These are phyloP conservation scores for Horisme vitalbata DNA, from an alignment of 2,888 invertebrate species.

Conservation along the genomic window DNA sequence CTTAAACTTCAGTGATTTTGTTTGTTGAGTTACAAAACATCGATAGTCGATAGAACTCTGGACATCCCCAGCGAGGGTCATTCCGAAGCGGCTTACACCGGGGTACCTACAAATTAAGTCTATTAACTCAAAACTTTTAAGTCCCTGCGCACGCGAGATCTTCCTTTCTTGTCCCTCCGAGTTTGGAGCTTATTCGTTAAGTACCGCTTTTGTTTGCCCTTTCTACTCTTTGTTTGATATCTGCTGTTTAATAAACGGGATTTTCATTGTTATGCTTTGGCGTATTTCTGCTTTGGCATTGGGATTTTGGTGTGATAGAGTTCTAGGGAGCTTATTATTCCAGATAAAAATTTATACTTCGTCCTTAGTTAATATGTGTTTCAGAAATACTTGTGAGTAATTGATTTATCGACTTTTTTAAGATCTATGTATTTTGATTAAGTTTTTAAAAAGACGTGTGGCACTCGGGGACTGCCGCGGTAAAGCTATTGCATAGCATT, in stretches of 20 bases:
- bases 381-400: too few species aligned
- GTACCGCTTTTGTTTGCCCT: slow-evolving; percentile 71
- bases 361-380: too few species aligned
- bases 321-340: too few species aligned
- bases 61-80: slow-evolving; percentile 64
- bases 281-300: slow-evolving; percentile 7
- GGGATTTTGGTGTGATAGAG: slow-evolving; percentile 1
- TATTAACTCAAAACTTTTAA: slow-evolving; percentile 80
- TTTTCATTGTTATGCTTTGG: slow-evolving; percentile 49
- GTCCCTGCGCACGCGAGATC: slow-evolving; percentile 75
- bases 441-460: too few species aligned
- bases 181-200: slow-evolving; percentile 77
- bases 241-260: slow-evolving; percentile 51
- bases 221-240: slow-evolving; percentile 71
- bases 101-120: slow-evolving; percentile 80
- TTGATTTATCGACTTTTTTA: too few species aligned
- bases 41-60: slow-evolving; percentile 52
- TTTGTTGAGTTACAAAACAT: slow-evolving; percentile 26
- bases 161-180: slow-evolving; percentile 75
- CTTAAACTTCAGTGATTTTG: too few species aligned
- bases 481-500: too few species aligned
- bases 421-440: too few species aligned
- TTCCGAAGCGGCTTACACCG: slow-evolving; percentile 70
- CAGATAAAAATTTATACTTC: too few species aligned
- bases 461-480: too few species aligned